phyloP scores from a whole-genome alignment of 2,888 invertebrate species.

The Melanophora roralis region DNA sequence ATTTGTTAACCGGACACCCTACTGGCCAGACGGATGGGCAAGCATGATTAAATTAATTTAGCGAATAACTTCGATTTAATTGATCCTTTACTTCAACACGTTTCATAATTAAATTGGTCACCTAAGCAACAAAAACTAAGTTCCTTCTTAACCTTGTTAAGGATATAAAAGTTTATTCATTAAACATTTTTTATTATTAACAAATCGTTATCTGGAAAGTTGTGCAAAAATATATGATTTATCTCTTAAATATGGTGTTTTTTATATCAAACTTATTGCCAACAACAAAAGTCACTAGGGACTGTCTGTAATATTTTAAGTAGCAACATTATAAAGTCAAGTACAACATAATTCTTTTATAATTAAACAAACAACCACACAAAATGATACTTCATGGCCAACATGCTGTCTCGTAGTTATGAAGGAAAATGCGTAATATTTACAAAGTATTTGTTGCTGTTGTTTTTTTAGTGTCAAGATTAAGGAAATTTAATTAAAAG shows the following conservation, averaged over 20 bases:
- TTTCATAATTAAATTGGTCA: no score
- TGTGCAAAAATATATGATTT: no score
- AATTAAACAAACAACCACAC: conserved; percentile 30
- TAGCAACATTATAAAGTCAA: conserved; percentile 30
- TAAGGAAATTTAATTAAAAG: conserved; percentile 58
- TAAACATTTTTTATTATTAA: no score
- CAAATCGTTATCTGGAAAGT: no score
- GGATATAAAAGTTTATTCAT: no score
- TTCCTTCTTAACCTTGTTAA: no score
- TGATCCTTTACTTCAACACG: no score
- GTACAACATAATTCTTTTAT: conserved; percentile 42
- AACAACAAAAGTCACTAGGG: background rate
- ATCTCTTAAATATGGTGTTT: conserved; percentile 27
- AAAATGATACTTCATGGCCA: conserved; percentile 47
- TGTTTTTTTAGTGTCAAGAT: conserved; percentile 24
- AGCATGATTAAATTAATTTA: no score
- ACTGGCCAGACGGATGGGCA: no score
- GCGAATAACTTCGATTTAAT: no score
- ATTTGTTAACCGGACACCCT: no score
- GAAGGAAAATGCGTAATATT: conserved; percentile 10
- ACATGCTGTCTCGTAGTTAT: background rate
- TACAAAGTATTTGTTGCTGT: background rate
- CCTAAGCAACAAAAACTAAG: no score
- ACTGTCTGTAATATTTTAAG: background rate
- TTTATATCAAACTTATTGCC: conserved; percentile 17